Evolutionary conservation across 35 echinoderm and acorn worm species (phyloP), one percentile per base, ranked within the genome.

Genomic region (Diadema setosum): DNA sequence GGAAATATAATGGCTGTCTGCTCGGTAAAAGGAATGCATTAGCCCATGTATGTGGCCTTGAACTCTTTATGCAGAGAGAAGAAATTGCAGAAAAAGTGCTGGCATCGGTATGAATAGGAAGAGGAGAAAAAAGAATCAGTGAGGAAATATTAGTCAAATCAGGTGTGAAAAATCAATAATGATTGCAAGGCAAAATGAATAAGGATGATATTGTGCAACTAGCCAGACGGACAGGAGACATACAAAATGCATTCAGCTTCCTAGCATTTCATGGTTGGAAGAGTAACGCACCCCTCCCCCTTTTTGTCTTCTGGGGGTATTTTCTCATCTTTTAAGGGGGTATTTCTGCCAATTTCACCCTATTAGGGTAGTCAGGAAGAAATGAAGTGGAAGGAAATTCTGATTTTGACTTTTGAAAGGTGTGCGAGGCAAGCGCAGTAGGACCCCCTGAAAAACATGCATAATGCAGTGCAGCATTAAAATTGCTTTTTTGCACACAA

Each of bases 71-170:
- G 27, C 30, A 67, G 27, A 11, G 37, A 6, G 24, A 67, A 34
- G 63, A 67, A 26, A 67, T 33, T 18, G 2, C 30, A 34, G 37
- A 18, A n/a, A 33, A 67, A 67, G 63, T 67, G 63, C 63, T 67
- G 63, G 27, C 37, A 32, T 67, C 37, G 21, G 27, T n/a, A n/a
- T n/a, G n/a, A n/a, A n/a, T n/a, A n/a, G n/a, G n/a, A n/a, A n/a
- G n/a, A n/a, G n/a, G 37, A 2, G 63, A 67, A 67, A 12, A 34
- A 67, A 67, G 37, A 67, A 67, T 67, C 37, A 26, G 37, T 26
- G 27, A 67, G 63, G 63, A 67, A 67, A 67, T 67, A 67, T 67
- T 67, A 67, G 63, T 67, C 63, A 67, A 67, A 67, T 67, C 63
- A 67, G 63, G 63, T 32, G 63, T 33, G 63, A 67, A 67, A 67